Base-by-base conservation (phyloP, 2,113 vertebrate genomes). In the Aldabrachelys gigantea region DNA sequence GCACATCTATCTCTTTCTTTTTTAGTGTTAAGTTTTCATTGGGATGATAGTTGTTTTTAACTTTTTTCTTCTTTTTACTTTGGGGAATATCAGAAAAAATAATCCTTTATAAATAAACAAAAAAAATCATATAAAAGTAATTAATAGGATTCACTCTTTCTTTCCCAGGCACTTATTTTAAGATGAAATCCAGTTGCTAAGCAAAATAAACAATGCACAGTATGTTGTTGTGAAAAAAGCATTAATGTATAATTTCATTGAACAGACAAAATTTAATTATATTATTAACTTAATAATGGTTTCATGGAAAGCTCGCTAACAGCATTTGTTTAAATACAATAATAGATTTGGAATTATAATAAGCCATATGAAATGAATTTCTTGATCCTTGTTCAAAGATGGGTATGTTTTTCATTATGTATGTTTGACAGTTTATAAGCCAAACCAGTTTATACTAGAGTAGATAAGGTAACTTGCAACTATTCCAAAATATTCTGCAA, bases 141-240 rank as follows among this genome's bases (percentile, higher is more conserved):
- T 92, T 97, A 96, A 96, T 92, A 53, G 83, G 78, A 83, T 97
- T 97, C 79, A 78, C 92, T 96, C 25, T 96, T 97, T 96, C 38
- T 35, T 89, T 41, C 35, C 89, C 78, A 56, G 27, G 83, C 72
- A 2, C 62, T 96, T 94, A 83, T 82, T 97, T 96, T 92, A 95
- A 47, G 49, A 87, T 95, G 2, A 88, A 95, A 81, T 94, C 41
- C 8, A 84, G 82, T 89, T 93, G 78, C 91, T 92, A 94, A 87
- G 94, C 50, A 94, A 90, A 97, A 95, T 84, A 91, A 97, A 89
- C 31, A 90, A 87, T 95, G 80, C 84, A 89, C 78, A 90, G 57
- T 80, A 95, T 86, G 56, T 41, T 57, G 47, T 38, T 79, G 47
- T 91, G 62, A 84, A 94, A 92, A 95, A 95, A 83, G 6, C 44